Base-by-base conservation (phyloP, 2,113 vertebrate species). In the Ciconia boyciana region DNA sequence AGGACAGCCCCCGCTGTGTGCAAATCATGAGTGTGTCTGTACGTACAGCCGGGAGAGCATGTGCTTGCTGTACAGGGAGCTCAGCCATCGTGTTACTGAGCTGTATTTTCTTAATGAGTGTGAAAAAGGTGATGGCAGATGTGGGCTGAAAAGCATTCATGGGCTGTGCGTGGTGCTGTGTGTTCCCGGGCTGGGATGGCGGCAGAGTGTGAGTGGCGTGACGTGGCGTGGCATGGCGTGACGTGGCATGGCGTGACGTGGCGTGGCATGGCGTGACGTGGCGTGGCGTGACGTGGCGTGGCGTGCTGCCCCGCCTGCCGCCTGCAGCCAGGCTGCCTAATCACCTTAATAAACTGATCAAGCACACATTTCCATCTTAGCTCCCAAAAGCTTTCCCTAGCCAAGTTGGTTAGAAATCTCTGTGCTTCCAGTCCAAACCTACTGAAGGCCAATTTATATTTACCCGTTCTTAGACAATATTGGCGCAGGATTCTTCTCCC, bases 1-100 rank as follows among this genome's bases (percentile, higher is more conserved):
- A 4, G 49, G 52, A 32, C 11, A 19, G 31, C n/a, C 29, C 10
- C 21, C 3, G 9, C 28, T 6, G 24, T 13, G 32, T 29, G 49
- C 10, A 9, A 7, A 46, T 1, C 16, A 2, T 1, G 6, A 4
- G 7, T 1, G 22, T 22, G 13, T 28, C n/a, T 20, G 18, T 16
- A 2, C 1, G 4, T 18, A 1, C 20, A 16, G 49, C 48, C 36
- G 6, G 12, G 24, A 41, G 14, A 32, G 19, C 6, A 0, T 0
- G 25, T 3, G 58, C 39, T 32, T 15, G 32, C 39, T 16, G 26
- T 25, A 21, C 18, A 1, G 11, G 61, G 34, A 41, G 39, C 70
- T 24, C 28, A 3, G 54, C 54, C 17, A 0, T 4, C 2, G 1
- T 8, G 13, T 17, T 28, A 6, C 57, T 12, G 64, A n/a, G 36